Base-by-base conservation (phyloP, 2,797 vertebrate species). In the Sternarchorhynchus goeldii region DNA sequence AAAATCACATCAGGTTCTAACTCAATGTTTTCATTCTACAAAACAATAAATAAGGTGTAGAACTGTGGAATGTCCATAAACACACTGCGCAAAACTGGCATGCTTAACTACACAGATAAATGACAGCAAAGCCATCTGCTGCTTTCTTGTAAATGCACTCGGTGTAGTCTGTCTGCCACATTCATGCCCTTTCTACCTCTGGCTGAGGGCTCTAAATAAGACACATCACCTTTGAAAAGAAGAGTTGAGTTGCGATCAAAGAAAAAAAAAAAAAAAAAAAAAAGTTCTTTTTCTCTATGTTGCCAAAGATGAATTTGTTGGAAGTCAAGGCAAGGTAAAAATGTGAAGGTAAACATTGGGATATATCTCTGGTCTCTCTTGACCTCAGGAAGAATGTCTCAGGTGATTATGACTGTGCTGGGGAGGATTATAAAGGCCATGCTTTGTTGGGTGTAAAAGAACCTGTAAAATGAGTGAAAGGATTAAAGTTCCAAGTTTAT, bases 191-290 rank as follows among this genome's bases (percentile, higher is more conserved):
- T 83, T 77, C 64, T 68, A 77, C 76, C 73, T 65, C 50, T 67
- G 57, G 57, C 36, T 78, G 63, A 76, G 34, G 5, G 16, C 41
- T 81, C 25, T 57, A 79, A 73, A 76, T 55, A 70, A 64, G 69
- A 73, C 45, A 39, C 32, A 59, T 64, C 78, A 60, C 65, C 36
- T 82, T 79, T 79, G 73, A 81, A 76, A 78, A 81, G 69, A 79
- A 73, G 57, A 62, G 62, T 69, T 82, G 78, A 82, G 73, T 67
- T 64, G 66, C 55, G 58, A 79, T 84, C 75, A 86, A 84, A 86
- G 84, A 60, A 29, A 18, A 84, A 84, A 85, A 75, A 66, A 68
- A n/a, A n/a, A 82, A 50, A 29, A 10, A 75, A 66, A 68, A 59
- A 36, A 69, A 25, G 20, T 50, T 75, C 80, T 70, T 74, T 81